Base-by-base conservation (phyloP, 2,797 vertebrate genomes). In the Remorina albescens region DNA sequence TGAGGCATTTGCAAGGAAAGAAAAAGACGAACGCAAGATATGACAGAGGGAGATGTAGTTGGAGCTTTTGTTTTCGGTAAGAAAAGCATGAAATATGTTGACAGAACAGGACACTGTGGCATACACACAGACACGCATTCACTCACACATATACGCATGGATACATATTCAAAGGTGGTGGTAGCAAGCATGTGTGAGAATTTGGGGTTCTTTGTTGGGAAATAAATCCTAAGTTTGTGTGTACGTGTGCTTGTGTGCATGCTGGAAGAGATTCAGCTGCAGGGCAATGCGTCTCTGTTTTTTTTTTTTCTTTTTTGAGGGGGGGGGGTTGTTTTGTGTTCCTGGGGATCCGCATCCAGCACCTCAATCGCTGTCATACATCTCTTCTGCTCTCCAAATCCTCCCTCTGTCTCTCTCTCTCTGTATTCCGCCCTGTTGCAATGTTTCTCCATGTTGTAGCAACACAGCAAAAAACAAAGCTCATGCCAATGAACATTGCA, bases 51-150 rank as follows among this genome's bases (percentile, higher is more conserved):
- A 79, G 71, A 92, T 85, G 89, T 74, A 80, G 84, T 67, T 47
- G 28, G 44, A 58, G 78, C 76, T 87, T 80, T 78, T 78, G 61
- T 68, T 79, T n/a, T 87, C 51, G 94, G 94, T 95, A 94, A 88
- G 94, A 86, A 81, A 81, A 85, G 81, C 57, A 79, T 83, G 41
- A 71, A 75, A 84, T 67, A 10, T 83, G 50, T 66, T 73, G 50
- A 63, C 49, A 19, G 59, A 44, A 66, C 74, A 47, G 51, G 60
- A 79, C 72, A 53, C 44, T 59, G 58, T 71, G 55, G 74, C 68
- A 32, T 25, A 50, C 41, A 51, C 34, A 75, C 68, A 74, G 53
- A 68, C 59, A 67, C 47, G 59, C 68, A 72, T 66, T 39, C 19
- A 30, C 15, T 50, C 34, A 3, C 44, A 34, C 32, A 79, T 61